These are phyloP conservation scores for Emys orbicularis DNA, from an alignment of 2,797 vertebrate genomes.

Conservation along the genomic window DNA sequence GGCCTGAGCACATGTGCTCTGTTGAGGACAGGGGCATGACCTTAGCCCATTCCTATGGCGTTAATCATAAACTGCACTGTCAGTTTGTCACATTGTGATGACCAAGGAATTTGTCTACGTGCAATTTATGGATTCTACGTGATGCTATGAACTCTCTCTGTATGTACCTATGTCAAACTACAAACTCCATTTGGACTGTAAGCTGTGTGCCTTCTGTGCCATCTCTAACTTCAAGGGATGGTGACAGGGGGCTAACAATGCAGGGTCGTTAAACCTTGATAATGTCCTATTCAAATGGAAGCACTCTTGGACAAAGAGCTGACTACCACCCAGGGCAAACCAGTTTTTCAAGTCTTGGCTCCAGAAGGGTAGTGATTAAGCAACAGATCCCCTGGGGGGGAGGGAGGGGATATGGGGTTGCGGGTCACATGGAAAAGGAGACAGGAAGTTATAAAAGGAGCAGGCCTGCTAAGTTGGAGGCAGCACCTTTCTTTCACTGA, in stretches of 20 bases:
- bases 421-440: background rate
- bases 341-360: background rate
- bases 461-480: background rate
- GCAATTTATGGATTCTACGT: background rate
- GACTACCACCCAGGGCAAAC: background rate
- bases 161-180: background rate
- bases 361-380: background rate
- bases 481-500: background rate
- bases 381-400: background rate
- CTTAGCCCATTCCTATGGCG: background rate
- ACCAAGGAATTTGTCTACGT: background rate
- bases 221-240: background rate
- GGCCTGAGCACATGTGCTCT: background rate
- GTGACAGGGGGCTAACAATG: background rate
- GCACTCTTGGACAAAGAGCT: background rate
- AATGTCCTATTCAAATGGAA: background rate
- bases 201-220: background rate
- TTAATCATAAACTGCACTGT: background rate
- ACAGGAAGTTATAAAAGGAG: background rate
- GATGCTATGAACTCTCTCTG: background rate
- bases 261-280: background rate
- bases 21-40: background rate
- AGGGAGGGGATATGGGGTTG: background rate
- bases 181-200: background rate
- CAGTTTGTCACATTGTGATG: background rate